Evolutionary conservation across 1,140 invertebrate genomes (phyloP).

Genomic region (Pinna nobilis): DNA sequence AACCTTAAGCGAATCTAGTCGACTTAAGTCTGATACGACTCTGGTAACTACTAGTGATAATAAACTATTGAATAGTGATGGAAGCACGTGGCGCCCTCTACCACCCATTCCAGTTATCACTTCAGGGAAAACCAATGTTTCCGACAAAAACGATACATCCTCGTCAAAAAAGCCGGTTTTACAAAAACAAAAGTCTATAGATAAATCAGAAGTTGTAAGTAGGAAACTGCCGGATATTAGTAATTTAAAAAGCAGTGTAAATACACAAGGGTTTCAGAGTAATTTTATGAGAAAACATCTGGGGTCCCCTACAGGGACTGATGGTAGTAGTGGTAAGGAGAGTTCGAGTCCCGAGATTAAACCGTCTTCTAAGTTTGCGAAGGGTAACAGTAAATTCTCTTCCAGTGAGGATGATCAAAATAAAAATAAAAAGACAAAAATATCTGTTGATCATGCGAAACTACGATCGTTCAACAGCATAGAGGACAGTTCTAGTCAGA

Average conservation of each 20-base stretch:
- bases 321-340: not conserved
- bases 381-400: too few relatives aligned
- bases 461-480: slow-evolving; percentile 36
- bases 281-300: slow-evolving; percentile 55
- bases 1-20: too few relatives aligned
- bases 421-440: slow-evolving; percentile 39
- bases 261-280: slow-evolving; percentile 50
- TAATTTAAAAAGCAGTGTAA: slow-evolving; percentile 41
- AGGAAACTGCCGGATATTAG: slow-evolving; percentile 52
- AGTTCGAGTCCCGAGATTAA: too few relatives aligned
- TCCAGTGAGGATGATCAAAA: slow-evolving; percentile 1
- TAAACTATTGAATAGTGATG: slow-evolving; percentile 34
- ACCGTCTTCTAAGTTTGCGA: too few relatives aligned
- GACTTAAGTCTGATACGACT: too few relatives aligned
- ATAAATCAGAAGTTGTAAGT: slow-evolving; percentile 9
- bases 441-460: slow-evolving; percentile 51
- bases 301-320: slow-evolving; percentile 33
- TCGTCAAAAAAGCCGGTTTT: too few relatives aligned
- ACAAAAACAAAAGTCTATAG: not conserved
- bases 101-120: slow-evolving; percentile 10
- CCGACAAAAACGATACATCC: too few relatives aligned
- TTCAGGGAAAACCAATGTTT: too few relatives aligned
- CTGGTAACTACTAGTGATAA: too few relatives aligned
- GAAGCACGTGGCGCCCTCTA: slow-evolving; percentile 24
- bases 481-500: slow-evolving; percentile 49